A percentile compares a stretch with the other conserved stretches of the same genome.
Evolutionary conservation across 2,888 invertebrate species (phyloP).

Genomic region (Diplazon laetatorius): DNA sequence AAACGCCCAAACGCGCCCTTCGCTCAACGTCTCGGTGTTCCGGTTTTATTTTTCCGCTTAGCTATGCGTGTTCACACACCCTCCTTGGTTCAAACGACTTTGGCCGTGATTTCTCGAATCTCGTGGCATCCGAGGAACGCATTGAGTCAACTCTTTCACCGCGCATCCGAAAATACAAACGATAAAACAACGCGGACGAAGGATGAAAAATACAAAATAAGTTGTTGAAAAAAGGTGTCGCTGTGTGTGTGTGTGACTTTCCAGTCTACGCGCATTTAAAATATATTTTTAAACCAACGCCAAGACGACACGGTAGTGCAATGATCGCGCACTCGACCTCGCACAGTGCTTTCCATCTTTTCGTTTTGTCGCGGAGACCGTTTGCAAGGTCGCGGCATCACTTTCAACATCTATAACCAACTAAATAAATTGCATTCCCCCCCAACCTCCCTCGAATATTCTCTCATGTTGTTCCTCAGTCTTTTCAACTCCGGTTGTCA

Average conservation of each 20-base stretch:
- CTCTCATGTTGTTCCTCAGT: neutral
- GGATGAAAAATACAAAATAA: neutral
- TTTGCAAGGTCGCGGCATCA: constrained; percentile 12
- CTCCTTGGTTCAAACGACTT: constrained; percentile 25
- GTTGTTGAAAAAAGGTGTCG: constrained; percentile 14
- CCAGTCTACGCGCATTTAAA: constrained; percentile 24
- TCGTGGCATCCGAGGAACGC: constrained; percentile 14
- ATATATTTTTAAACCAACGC: constrained; percentile 45
- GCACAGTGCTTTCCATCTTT: constrained; percentile 31
- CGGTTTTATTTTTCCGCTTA: neutral
- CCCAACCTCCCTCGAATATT: constrained; percentile 8
- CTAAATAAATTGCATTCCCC: constrained; percentile 8
- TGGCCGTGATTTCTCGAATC: constrained; percentile 18
- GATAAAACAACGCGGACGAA: neutral
- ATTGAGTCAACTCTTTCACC: constrained; percentile 10
- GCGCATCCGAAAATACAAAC: neutral
- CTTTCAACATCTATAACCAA: neutral
- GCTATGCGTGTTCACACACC: constrained; percentile 7
- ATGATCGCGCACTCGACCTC: constrained; percentile 45
- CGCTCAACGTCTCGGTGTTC: constrained; percentile 8
- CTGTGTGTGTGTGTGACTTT: constrained; percentile 21
- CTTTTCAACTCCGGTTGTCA: constrained; percentile 5
- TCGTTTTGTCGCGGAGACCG: constrained; percentile 9
- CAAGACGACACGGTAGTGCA: constrained; percentile 9
- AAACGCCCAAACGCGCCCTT: constrained; percentile 10